A percentile compares a stretch with the other conserved stretches of the same genome.
These are phyloP conservation scores for Metallyticus violacea DNA, from an alignment of 2,888 invertebrate genomes.

Conservation along the genomic window DNA sequence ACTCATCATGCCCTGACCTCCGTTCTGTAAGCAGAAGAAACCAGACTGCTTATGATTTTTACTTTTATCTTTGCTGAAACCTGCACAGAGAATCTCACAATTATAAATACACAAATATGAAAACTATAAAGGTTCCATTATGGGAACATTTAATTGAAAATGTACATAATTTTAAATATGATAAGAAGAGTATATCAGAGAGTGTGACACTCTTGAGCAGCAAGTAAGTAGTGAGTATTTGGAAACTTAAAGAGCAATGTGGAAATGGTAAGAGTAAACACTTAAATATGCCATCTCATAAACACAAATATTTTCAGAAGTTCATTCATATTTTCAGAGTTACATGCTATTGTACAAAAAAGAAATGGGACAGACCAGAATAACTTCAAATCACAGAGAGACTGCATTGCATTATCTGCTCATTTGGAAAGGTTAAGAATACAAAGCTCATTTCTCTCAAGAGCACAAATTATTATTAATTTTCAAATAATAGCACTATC, in stretches of 20 bases:
- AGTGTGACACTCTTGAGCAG: too few species aligned
- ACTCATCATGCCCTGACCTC: slow-evolving; percentile 50
- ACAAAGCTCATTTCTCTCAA: too few species aligned
- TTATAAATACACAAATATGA: too few species aligned
- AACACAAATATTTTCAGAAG: background rate
- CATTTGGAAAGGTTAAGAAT: background rate
- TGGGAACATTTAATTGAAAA: too few species aligned
- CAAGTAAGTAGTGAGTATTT: background rate
- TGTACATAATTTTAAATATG: too few species aligned
- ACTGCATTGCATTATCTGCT: background rate
- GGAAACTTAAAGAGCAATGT: background rate
- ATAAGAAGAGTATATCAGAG: too few species aligned
- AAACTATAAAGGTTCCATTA: too few species aligned
- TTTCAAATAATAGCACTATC: too few species aligned
- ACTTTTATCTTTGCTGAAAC: background rate
- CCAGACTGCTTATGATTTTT: background rate
- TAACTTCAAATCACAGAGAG: too few species aligned
- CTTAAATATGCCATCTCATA: background rate
- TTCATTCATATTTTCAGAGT: background rate
- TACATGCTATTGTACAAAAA: background rate
- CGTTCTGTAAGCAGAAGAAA: slow-evolving; percentile 44
- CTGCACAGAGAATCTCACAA: too few species aligned
- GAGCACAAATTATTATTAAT: too few species aligned
- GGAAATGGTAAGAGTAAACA: background rate
- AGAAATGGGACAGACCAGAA: background rate